These are phyloP conservation scores for Idaea dimidiata DNA, from an alignment of 2,888 invertebrate genomes.

Conservation along the genomic window DNA sequence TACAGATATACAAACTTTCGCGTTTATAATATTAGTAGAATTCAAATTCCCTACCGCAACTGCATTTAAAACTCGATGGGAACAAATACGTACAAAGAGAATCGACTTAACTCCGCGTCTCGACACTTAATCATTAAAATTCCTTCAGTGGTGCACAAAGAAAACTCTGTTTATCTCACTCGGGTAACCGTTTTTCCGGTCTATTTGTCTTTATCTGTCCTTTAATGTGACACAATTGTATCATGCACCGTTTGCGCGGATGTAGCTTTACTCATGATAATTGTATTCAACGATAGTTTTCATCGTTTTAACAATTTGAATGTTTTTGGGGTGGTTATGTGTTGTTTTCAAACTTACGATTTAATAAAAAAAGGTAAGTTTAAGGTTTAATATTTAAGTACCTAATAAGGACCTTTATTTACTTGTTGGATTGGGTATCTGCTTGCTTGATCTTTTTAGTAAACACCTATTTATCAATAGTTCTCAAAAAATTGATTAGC, in stretches of 20 bases:
- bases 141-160: conserved; percentile 56
- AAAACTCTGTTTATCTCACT: conserved; percentile 67
- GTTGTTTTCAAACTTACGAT: not conserved
- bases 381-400: no score
- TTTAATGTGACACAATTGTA: conserved; percentile 74
- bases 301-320: conserved; percentile 8
- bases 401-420: no score
- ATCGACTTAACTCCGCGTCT: not conserved
- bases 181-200: conserved; percentile 72
- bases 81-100: not conserved
- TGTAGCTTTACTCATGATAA: conserved; percentile 29
- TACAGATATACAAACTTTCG: no score
- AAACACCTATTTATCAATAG: no score
- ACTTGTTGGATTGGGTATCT: no score
- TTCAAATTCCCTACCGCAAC: not conserved
- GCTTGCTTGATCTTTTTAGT: no score
- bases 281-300: conserved; percentile 34
- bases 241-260: conserved; percentile 73
- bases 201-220: conserved; percentile 77
- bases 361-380: no score
- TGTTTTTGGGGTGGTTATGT: not conserved
- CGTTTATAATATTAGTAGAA: not conserved
- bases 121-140: conserved; percentile 72
- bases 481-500: no score
- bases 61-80: not conserved